Conservation (phyloP, 2,797 vertebrate species). For the Macroramphosus scolopax region DNA sequence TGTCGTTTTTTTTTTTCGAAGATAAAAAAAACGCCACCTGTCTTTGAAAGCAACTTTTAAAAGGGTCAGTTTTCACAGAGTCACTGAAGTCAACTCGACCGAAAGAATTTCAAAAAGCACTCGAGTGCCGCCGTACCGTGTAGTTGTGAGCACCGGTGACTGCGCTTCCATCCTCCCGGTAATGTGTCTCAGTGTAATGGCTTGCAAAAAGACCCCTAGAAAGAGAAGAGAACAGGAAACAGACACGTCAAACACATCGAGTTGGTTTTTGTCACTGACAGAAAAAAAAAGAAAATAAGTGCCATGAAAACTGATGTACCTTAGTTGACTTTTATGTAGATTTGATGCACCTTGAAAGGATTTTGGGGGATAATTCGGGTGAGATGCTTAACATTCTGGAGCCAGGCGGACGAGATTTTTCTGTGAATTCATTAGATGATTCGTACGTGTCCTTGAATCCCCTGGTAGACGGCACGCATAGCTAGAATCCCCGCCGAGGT, state of each 20-base stretch:
- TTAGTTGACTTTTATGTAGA: conserved; percentile 26
- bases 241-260: conserved; percentile 42
- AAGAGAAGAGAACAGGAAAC: conserved; percentile 34
- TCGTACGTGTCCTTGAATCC: conserved; percentile 44
- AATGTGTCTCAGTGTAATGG: conserved; percentile 90
- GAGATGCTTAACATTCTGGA: conserved; percentile 13
- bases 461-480: conserved; percentile 36
- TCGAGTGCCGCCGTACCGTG: conserved; percentile 77
- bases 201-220: conserved; percentile 85
- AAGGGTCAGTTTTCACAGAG: conserved; percentile 35
- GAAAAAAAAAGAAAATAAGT: too few species aligned
- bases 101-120: conserved; percentile 52
- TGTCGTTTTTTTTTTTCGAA: too few species aligned
- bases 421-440: conserved; percentile 38
- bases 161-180: conserved; percentile 80
- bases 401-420: conserved; percentile 12
- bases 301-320: too few species aligned
- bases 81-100: conserved; percentile 34
- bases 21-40: conserved; percentile 18
- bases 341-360: conserved; percentile 19
- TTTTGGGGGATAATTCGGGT: conserved; percentile 17
- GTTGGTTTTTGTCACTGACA: too few species aligned
- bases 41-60: conserved; percentile 7
- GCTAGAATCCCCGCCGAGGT: conserved; percentile 47
- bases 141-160: conserved; percentile 78